Base-by-base conservation (phyloP, 2,888 invertebrate species). In the Ectropis crepuscularia region DNA sequence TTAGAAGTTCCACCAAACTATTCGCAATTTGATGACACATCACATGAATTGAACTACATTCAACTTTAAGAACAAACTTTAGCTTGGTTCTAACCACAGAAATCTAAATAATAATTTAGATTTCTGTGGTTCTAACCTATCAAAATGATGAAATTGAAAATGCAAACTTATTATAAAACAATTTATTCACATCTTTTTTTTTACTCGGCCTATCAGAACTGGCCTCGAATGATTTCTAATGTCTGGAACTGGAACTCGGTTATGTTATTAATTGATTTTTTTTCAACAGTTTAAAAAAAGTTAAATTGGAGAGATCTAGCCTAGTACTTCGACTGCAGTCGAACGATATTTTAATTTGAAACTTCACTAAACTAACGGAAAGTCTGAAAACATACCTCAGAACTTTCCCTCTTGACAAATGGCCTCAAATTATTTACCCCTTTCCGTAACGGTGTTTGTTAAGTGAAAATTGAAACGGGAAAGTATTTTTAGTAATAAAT, bases 401-500 rank as follows among this genome's bases (percentile, higher is more conserved):
- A 61, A 65, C 58, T 68, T 71, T 61, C 49, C 50, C 58, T 43
- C 66, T 61, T 72, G 67, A 72, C 70, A 72, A 72, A 70, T 70
- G 57, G 61, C 62, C 58, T 46, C 68, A 65, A 70, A 67, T 70
- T 67, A 70, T 71, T 70, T 67, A 71, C 68, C 65, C 51, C 58
- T 69, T 53, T 41, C 49, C 39, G 41, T 11, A 59, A 67, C 64
- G 50, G 28, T 63, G 61, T 61, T 65, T 58, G 37, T 55, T 53
- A 53, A 60, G 46, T 57, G 63, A 63, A 59, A 62, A 69, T 63
- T 65, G 60, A 66, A 49, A 48, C 61, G 48, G 65, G 59, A 53
- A 68, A 70, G 68, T 65, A 70, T 70, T 70, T 71, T 68, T 62
- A 65, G 63, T 67, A 67, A 71, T 68, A 57, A 63, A 69, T 65